Evolutionary conservation across 2,113 vertebrate genomes (phyloP), one percentile per base, ranked within the genome.

Genomic region (Leuciscus idus): DNA sequence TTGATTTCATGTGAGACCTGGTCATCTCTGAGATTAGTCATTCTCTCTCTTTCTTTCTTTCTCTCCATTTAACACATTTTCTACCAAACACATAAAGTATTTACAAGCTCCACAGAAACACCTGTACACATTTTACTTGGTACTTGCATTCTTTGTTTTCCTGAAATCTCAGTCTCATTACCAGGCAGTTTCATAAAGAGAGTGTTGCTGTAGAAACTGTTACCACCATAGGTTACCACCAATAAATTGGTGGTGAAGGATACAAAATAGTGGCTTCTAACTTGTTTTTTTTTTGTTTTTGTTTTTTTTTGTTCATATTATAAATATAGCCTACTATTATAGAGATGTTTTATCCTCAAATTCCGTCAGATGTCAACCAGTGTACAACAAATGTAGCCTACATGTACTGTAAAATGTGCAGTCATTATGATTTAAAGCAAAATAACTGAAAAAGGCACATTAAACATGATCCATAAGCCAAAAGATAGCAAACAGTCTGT

Each of bases 21-120:
- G 93, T 94, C 92, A 91, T 93, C 91, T 93, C 88, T 59, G 78
- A 84, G 84, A 92, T 90, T 88, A 88, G 88, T 91, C 86, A 66
- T 64, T 76, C 70, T 81, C 68, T 84, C 68, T 84, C 52, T 50
- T 52, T 85, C 70, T 82, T 73, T 57, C 52, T 82, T 73, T 57
- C 52, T 48, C 43, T 80, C 72, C 36, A 36, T 66, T 48, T 59
- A 50, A 64, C 61, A 83, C 72, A 28, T 21, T 23, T 10, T 46
- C 70, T n/a, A 46, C 36, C 23, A 74, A 74, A 46, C 70, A 6
- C 39, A n/a, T 13, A 72, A 36, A 39, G 33, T 23, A 46, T 46
- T 73, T 23, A 73, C 21, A 17, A 46, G 39, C 30, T 52, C 70
- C 50, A 23, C 59, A 30, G 13, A 33, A 74, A 84, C 1, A 10